A percentile compares a stretch with the other conserved stretches of the same genome.
These are phyloP conservation scores for Crotalus horridus DNA, from an alignment of 2,113 vertebrate species.

Conservation along the genomic window DNA sequence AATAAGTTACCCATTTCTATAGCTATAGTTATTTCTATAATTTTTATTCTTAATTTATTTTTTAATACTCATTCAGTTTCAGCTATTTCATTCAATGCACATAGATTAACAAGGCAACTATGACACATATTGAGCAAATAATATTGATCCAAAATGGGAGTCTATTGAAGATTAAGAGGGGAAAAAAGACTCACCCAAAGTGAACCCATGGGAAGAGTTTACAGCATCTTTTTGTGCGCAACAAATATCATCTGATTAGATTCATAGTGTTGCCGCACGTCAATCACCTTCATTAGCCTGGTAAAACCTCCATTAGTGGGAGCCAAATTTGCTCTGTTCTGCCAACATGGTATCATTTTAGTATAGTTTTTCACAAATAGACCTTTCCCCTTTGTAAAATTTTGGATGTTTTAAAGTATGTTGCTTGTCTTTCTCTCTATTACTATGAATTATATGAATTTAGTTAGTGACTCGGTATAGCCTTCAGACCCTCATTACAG, in stretches of 20 bases:
- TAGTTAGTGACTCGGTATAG: background rate
- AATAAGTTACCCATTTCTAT: no score
- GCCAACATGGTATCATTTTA: background rate
- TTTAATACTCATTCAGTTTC: background rate
- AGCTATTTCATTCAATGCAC: background rate
- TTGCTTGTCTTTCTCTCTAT: background rate
- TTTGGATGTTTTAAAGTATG: background rate
- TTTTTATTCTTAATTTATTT: background rate
- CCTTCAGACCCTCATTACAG: background rate
- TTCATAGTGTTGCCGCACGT: background rate
- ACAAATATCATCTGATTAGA: background rate
- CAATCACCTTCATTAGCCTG: slow-evolving; percentile 2
- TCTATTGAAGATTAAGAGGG: no score
- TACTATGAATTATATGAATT: slow-evolving; percentile 10
- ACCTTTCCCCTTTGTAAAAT: background rate
- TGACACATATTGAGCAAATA: background rate
- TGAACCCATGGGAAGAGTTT: background rate
- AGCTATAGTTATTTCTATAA: no score
- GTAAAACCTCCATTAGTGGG: background rate
- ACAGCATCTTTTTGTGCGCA: background rate
- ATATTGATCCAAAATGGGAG: background rate
- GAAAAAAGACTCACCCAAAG: background rate
- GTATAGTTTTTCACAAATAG: background rate
- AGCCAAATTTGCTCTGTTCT: background rate
- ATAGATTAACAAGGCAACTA: background rate